Conservation (phyloP, 2,888 invertebrate species). For the Pandemis heparana region DNA sequence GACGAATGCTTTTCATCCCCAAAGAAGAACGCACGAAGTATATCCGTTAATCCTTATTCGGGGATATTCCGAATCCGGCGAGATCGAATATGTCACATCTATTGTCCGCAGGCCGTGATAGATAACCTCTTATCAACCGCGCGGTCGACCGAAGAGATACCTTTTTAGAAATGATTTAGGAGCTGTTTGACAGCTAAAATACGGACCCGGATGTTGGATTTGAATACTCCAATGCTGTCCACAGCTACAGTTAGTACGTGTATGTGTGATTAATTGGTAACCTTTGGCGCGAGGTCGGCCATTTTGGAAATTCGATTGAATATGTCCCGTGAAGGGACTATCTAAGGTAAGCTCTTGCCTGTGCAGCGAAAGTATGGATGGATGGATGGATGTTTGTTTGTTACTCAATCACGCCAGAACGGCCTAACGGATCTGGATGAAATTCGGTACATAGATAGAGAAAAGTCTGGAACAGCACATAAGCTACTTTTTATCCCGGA, state of each 20-base stretch:
- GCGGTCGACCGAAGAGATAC: slow-evolving; percentile 10
- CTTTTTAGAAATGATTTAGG: slow-evolving; percentile 21
- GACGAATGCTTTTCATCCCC: background rate
- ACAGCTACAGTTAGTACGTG: too few species aligned
- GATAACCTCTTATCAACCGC: slow-evolving; percentile 33
- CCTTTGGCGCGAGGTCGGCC: background rate
- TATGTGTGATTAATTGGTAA: background rate
- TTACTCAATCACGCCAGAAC: too few species aligned
- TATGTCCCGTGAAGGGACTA: too few species aligned
- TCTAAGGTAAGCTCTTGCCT: too few species aligned
- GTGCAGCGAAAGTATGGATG: too few species aligned
- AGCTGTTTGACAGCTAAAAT: background rate
- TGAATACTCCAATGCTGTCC: background rate
- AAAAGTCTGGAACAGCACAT: too few species aligned
- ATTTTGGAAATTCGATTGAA: background rate
- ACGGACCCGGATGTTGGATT: slow-evolving; percentile 1
- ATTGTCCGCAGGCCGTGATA: slow-evolving; percentile 42
- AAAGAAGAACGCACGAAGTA: background rate
- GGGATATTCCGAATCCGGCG: slow-evolving; percentile 10
- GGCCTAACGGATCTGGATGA: too few species aligned
- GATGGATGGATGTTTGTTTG: too few species aligned
- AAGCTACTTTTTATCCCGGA: too few species aligned
- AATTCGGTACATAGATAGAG: too few species aligned
- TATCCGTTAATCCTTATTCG: background rate
- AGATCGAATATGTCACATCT: slow-evolving; percentile 40